phyloP scores from a whole-genome alignment of 1,140 invertebrate genomes.

The Aphaenogaster ashmeadi region DNA sequence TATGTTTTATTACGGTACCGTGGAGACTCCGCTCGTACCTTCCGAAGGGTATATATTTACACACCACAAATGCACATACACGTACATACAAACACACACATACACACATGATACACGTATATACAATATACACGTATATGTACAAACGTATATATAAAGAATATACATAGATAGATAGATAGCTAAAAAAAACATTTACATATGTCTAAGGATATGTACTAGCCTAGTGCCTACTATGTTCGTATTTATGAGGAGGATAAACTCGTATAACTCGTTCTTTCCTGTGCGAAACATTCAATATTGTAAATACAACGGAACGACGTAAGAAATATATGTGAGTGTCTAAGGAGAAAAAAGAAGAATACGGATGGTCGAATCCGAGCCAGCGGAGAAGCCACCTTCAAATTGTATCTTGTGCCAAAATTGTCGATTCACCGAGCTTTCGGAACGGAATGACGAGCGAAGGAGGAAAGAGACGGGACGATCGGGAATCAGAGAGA shows the following conservation, averaged over 20 bases:
- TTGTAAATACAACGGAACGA: conserved; percentile 77
- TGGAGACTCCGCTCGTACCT: conserved; percentile 53
- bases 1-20: conserved; percentile 38
- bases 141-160: conserved; percentile 65
- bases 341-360: conserved; percentile 78
- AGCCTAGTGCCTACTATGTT: conserved; percentile 77
- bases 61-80: conserved; percentile 45
- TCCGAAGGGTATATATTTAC: conserved; percentile 44
- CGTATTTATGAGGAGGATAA: conserved; percentile 75
- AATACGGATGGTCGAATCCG: conserved; percentile 61
- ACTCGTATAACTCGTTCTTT: conserved; percentile 66
- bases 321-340: conserved; percentile 80
- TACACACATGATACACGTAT: conserved; percentile 51
- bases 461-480: neutral
- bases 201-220: conserved; percentile 74
- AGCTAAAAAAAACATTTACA: conserved; percentile 63
- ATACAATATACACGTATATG: conserved; percentile 62
- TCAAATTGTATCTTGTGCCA: conserved; percentile 77
- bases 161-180: conserved; percentile 67
- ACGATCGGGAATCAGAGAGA: conserved; percentile 6
- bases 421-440: neutral
- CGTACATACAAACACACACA: conserved; percentile 8
- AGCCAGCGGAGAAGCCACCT: conserved; percentile 80
- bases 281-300: conserved; percentile 67
- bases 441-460: neutral